phyloP scores from a whole-genome alignment of 2,797 vertebrate genomes.

The Muraenolepis orangiensis region DNA sequence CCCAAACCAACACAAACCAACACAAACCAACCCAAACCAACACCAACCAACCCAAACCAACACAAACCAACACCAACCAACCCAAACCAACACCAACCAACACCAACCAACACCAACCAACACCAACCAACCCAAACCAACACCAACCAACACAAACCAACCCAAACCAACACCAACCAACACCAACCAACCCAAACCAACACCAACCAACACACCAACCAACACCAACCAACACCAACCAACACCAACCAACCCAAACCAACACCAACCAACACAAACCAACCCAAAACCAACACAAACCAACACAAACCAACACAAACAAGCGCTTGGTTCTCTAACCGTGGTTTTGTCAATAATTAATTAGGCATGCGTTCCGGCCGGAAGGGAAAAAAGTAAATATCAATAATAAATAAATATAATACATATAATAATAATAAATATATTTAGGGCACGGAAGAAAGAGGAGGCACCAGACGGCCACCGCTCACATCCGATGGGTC shows the following conservation, averaged over 20 bases:
- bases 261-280: constrained; percentile 61
- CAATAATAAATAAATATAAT: no score
- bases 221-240: constrained; percentile 59
- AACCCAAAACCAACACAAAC: constrained; percentile 61
- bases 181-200: constrained; percentile 59
- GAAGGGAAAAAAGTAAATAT: no score
- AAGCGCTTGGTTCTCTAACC: constrained; percentile 31
- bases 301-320: constrained; percentile 59
- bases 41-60: no score
- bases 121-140: no score
- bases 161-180: constrained; percentile 56
- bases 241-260: constrained; percentile 61
- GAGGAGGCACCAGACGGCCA: neutral
- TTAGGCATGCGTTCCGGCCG: constrained; percentile 25
- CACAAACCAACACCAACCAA: constrained; percentile 59
- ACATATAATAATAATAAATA: no score
- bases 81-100: constrained; percentile 59
- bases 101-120: constrained; percentile 59
- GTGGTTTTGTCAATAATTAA: constrained; percentile 47
- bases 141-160: constrained; percentile 63
- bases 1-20: constrained; percentile 59
- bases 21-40: constrained; percentile 59
- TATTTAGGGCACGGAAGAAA: constrained; percentile 16
- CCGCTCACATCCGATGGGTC: neutral
- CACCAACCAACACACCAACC: constrained; percentile 56